Conservation (phyloP, 2,888 invertebrate species). For the Cosmopolites sordidus region DNA sequence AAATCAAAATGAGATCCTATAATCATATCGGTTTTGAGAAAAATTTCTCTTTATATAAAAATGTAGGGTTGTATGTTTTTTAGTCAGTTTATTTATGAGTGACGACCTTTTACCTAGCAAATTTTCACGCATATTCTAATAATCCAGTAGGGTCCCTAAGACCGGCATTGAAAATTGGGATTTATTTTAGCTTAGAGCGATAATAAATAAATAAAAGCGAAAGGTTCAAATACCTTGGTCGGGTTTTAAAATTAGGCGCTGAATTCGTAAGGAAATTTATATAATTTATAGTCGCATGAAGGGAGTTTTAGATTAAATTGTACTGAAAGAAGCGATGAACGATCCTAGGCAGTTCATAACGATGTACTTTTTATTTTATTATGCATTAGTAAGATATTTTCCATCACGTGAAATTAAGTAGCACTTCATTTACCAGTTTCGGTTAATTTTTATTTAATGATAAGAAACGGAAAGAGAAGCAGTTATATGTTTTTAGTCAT, state of each 20-base stretch:
- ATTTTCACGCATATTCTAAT: conserved; percentile 18
- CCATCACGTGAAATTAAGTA: too few relatives aligned
- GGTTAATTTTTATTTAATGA: too few relatives aligned
- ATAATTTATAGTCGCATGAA: conserved; percentile 1
- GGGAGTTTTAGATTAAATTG: not conserved
- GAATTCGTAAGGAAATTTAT: not conserved
- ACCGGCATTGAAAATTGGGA: conserved; percentile 11
- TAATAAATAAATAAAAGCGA: conserved; percentile 24
- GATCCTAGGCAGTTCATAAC: too few relatives aligned
- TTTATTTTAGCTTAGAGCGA: conserved; percentile 17
- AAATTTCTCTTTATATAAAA: not conserved
- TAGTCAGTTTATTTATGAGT: conserved; percentile 1
- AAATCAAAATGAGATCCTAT: too few relatives aligned
- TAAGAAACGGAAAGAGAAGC: too few relatives aligned
- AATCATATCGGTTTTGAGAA: too few relatives aligned
- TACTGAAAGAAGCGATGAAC: too few relatives aligned
- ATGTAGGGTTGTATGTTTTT: not conserved
- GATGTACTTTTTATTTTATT: too few relatives aligned
- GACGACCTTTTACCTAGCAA: conserved; percentile 3
- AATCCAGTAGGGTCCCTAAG: conserved; percentile 5
- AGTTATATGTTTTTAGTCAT: too few relatives aligned
- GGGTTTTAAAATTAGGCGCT: conserved; percentile 11
- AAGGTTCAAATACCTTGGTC: conserved; percentile 18
- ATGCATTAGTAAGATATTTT: too few relatives aligned
- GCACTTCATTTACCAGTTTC: too few relatives aligned